A percentile compares a stretch with the other conserved stretches of the same genome.
Evolutionary conservation across 2,113 vertebrate species (phyloP).

Genomic region (Pteruthius melanotis): DNA sequence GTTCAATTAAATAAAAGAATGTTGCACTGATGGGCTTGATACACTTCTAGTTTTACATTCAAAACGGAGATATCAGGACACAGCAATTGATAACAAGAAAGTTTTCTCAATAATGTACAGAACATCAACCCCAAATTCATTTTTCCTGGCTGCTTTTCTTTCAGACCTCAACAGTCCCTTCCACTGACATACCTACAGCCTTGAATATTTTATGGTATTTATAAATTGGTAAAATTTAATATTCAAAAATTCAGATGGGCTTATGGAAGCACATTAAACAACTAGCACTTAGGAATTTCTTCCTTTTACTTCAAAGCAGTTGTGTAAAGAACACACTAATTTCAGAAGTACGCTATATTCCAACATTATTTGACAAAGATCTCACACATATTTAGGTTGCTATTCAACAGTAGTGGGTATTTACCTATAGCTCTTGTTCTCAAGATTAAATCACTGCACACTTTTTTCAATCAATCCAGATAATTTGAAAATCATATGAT

Average conservation of each 20-base stretch:
- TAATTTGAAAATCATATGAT: neutral
- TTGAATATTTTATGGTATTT: neutral
- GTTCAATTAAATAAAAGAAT: neutral
- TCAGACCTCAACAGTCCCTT: neutral
- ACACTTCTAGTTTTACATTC: neutral
- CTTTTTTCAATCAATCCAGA: neutral
- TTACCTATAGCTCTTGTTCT: neutral
- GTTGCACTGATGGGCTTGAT: neutral
- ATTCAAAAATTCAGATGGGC: neutral
- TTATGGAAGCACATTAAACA: neutral
- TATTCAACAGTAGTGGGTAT: neutral
- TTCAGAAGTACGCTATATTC: neutral
- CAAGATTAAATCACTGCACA: neutral
- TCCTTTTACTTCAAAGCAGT: neutral
- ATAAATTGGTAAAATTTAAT: neutral
- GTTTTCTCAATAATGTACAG: neutral
- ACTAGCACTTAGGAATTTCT: neutral
- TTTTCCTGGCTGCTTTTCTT: neutral
- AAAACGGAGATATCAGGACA: neutral
- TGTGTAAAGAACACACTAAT: neutral
- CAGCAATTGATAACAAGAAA: neutral
- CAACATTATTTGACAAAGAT: neutral
- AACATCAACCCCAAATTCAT: neutral
- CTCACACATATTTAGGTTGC: neutral
- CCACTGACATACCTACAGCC: neutral